A percentile compares a stretch with the other conserved stretches of the same genome.
Conservation (phyloP, 2,888 invertebrate species). For the Rotaria sp. region DNA sequence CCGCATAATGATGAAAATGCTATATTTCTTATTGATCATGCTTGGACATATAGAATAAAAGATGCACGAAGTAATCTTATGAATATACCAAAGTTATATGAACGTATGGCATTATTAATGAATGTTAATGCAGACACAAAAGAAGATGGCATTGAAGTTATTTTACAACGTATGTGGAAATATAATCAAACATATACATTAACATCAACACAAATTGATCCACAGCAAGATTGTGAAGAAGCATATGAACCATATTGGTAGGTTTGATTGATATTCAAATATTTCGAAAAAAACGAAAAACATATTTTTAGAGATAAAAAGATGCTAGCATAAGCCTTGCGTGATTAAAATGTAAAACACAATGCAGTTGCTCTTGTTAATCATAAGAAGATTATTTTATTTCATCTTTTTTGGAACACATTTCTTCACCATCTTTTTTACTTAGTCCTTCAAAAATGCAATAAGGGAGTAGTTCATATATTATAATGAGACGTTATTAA, state of each 20-base stretch:
- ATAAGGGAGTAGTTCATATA: no score
- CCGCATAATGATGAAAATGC: conserved; percentile 45
- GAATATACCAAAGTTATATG: conserved; percentile 64
- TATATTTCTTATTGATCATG: conserved; percentile 79
- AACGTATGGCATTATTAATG: conserved; percentile 70
- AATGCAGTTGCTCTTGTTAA: no score
- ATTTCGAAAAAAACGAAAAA: no score
- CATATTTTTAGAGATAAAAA: no score
- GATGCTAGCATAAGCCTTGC: no score
- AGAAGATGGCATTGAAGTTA: conserved; percentile 59
- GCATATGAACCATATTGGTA: conserved; percentile 8
- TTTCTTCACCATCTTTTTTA: no score
- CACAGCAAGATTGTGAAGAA: conserved; percentile 22
- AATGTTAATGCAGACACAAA: conserved; percentile 55
- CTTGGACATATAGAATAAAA: conserved; percentile 71
- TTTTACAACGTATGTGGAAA: conserved; percentile 70
- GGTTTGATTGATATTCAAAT: neutral
- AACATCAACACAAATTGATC: conserved; percentile 49
- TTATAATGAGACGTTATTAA: no score
- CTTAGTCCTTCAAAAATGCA: no score
- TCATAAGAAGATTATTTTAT: no score
- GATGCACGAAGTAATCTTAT: conserved; percentile 63
- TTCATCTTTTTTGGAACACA: no score
- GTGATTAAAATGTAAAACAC: no score
- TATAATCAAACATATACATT: conserved; percentile 72